Conservation (phyloP, 2,797 vertebrate genomes). For the Sternotherus odoratus region DNA sequence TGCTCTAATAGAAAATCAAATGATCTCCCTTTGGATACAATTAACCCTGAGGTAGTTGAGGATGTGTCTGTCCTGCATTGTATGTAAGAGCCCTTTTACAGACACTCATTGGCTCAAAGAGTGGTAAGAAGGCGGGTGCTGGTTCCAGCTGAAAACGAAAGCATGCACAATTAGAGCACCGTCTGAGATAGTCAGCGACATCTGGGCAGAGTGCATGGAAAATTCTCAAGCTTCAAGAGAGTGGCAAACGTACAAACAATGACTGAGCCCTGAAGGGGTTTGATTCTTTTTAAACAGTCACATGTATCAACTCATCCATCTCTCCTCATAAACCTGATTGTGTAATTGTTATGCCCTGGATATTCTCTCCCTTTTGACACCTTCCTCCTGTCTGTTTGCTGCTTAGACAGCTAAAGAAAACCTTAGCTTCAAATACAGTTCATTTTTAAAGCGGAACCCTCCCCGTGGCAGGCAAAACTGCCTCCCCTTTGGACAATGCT, state of each 20-base stretch:
- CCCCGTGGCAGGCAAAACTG: background rate
- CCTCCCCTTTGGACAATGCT: background rate
- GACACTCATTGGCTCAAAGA: background rate
- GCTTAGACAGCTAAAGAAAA: background rate
- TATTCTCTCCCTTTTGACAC: background rate
- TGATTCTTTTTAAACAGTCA: background rate
- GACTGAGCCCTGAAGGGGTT: background rate
- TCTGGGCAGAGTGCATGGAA: accelerated
- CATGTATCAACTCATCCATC: background rate
- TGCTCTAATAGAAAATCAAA: background rate
- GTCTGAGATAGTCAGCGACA: background rate
- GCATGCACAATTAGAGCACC: background rate
- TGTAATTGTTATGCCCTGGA: background rate
- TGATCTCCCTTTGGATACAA: background rate
- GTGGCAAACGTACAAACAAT: background rate
- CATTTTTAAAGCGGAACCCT: background rate
- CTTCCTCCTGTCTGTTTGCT: background rate
- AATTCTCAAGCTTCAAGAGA: background rate
- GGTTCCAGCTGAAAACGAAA: background rate
- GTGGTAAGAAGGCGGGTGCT: background rate
- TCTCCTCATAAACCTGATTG: background rate
- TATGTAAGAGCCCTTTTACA: background rate
- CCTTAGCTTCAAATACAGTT: background rate
- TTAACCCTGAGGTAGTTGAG: background rate
- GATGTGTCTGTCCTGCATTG: background rate